Evolutionary conservation across 2,797 vertebrate genomes (phyloP).

Genomic region (Lates japonicus): DNA sequence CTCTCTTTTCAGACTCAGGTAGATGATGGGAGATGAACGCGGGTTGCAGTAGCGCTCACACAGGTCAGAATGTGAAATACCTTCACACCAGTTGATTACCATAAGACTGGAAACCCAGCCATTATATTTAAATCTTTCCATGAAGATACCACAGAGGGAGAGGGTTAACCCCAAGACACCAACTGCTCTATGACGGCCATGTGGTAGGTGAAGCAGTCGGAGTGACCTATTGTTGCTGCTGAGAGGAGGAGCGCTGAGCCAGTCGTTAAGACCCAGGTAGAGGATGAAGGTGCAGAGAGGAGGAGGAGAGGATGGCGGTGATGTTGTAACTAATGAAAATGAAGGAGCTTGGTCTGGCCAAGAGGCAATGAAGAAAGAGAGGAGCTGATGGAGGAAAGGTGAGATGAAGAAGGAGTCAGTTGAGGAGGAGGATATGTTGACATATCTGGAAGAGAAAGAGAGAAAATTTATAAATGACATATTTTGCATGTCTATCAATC

Average conservation of each 20-base stretch:
- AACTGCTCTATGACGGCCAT: constrained; percentile 23
- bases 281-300: constrained; percentile 33
- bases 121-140: fast-evolving
- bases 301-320: constrained; percentile 8
- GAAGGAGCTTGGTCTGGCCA: neutral
- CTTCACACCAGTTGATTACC: neutral
- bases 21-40: constrained; percentile 25
- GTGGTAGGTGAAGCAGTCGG: constrained; percentile 48
- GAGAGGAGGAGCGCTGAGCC: neutral
- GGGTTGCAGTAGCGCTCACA: constrained; percentile 47
- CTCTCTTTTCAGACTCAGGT: neutral
- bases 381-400: neutral
- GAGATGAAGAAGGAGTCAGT: neutral
- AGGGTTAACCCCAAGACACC: fast-evolving
- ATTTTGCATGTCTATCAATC: too few relatives aligned
- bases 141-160: fast-evolving
- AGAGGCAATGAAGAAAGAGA: neutral
- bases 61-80: constrained; percentile 44
- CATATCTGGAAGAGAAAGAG: constrained; percentile 31
- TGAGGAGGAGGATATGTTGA: neutral
- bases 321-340: neutral
- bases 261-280: constrained; percentile 6
- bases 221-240: neutral
- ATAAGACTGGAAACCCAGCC: too few relatives aligned
- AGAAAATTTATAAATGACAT: too few relatives aligned